Conservation (phyloP, 2,888 invertebrate genomes). For the Spodoptera littoralis region DNA sequence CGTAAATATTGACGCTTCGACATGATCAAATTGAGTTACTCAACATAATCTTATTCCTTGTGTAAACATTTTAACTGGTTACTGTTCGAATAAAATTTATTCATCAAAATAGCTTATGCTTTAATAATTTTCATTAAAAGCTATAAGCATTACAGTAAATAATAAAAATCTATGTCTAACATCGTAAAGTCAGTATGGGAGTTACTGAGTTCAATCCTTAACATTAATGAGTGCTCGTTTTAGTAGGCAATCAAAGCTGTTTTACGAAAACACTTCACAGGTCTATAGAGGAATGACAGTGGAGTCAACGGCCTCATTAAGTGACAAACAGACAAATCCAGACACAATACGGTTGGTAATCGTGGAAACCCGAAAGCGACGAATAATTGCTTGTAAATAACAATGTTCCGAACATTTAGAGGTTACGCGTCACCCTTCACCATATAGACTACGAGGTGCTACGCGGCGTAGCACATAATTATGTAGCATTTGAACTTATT, state of each 20-base stretch:
- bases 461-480: conserved; percentile 35
- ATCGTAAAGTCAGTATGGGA: no score
- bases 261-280: conserved; percentile 9
- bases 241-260: conserved; percentile 32
- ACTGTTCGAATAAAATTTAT: no score
- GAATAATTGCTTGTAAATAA: conserved; percentile 23
- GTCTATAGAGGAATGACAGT: conserved; percentile 15
- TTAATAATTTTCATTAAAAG: no score
- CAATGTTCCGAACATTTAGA: conserved; percentile 5
- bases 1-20: conserved; percentile 14
- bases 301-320: conserved; percentile 47
- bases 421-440: conserved; percentile 1
- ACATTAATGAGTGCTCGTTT: conserved; percentile 24
- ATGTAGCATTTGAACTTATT: not conserved
- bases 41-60: not conserved
- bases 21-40: conserved; percentile 11
- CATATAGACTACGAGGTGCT: conserved; percentile 11
- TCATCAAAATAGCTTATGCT: no score
- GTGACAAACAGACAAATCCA: conserved; percentile 23
- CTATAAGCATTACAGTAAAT: no score
- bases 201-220: conserved; percentile 13
- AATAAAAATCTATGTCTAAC: no score
- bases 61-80: no score
- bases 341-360: conserved; percentile 23
- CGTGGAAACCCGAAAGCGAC: conserved; percentile 11